Conservation (phyloP, 2,113 vertebrate genomes). For the Semnopithecus entellus region DNA sequence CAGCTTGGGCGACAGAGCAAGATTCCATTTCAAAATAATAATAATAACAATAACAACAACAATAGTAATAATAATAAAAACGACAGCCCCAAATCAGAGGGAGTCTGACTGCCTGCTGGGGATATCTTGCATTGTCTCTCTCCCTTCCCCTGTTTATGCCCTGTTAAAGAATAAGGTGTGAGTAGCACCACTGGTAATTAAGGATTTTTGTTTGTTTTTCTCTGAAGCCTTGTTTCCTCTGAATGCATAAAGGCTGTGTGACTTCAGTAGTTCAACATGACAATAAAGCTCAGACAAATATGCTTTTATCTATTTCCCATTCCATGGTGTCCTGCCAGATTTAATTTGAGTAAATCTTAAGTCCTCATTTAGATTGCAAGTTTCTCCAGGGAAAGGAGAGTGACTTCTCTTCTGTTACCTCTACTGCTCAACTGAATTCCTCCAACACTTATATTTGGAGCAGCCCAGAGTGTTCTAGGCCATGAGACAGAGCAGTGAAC, state of each 20-base stretch:
- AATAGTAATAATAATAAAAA: too few species aligned
- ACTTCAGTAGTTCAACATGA: rapidly evolving
- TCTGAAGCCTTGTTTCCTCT: background rate
- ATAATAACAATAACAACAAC: too few species aligned
- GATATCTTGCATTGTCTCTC: rapidly evolving
- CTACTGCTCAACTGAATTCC: background rate
- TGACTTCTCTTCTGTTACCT: background rate
- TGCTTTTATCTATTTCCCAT: rapidly evolving
- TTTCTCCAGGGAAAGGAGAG: background rate
- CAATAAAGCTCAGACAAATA: background rate
- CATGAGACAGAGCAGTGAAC: background rate
- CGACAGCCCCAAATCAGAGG: background rate
- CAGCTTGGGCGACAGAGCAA: too few species aligned
- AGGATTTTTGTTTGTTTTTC: background rate
- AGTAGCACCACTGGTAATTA: background rate
- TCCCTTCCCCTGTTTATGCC: background rate
- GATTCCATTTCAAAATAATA: too few species aligned
- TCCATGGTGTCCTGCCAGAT: too few species aligned
- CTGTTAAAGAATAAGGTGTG: background rate
- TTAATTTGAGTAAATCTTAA: background rate
- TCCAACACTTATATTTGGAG: background rate
- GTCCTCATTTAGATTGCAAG: background rate
- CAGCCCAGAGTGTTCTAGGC: background rate
- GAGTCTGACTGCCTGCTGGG: background rate
- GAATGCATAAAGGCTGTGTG: background rate